phyloP scores from a whole-genome alignment of 2,888 invertebrate genomes.

The Caenorhabditis sp. region DNA sequence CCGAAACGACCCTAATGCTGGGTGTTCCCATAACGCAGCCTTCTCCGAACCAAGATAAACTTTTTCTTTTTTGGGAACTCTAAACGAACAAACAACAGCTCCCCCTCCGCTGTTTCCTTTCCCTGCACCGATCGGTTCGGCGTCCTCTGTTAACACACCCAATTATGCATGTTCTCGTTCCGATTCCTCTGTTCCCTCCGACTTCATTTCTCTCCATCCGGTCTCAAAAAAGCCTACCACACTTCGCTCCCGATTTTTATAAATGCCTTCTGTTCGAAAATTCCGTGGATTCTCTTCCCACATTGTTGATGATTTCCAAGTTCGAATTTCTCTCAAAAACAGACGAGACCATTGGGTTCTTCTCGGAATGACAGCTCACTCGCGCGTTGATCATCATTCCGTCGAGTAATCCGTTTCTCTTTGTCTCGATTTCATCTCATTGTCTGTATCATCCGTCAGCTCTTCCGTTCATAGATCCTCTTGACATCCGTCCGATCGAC shows the following conservation, averaged over 20 bases:
- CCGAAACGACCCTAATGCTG: too few relatives aligned
- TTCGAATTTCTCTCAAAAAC: too few relatives aligned
- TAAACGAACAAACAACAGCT: not conserved
- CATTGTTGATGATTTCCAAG: not conserved
- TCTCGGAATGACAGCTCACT: not conserved
- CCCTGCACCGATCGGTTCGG: too few relatives aligned
- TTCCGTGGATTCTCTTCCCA: not conserved
- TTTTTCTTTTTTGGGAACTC: not conserved
- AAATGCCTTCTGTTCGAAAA: conserved; percentile 19
- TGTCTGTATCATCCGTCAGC: not conserved
- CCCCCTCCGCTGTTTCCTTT: not conserved
- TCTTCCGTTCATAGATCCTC: not conserved
- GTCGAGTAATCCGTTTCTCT: not conserved
- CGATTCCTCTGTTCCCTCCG: not conserved
- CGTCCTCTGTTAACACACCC: not conserved
- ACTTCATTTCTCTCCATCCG: not conserved
- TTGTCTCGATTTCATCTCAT: not conserved
- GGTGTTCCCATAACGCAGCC: too few relatives aligned
- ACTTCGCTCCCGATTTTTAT: not conserved
- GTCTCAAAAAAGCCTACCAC: conserved; percentile 4
- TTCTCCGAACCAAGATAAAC: too few relatives aligned
- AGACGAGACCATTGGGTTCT: too few relatives aligned
- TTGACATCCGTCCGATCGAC: not conserved
- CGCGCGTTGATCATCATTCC: not conserved
- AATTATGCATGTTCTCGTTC: conserved; percentile 13